Evolutionary conservation across 2,113 vertebrate species (phyloP).

Genomic region (Poecilia latipinna): DNA sequence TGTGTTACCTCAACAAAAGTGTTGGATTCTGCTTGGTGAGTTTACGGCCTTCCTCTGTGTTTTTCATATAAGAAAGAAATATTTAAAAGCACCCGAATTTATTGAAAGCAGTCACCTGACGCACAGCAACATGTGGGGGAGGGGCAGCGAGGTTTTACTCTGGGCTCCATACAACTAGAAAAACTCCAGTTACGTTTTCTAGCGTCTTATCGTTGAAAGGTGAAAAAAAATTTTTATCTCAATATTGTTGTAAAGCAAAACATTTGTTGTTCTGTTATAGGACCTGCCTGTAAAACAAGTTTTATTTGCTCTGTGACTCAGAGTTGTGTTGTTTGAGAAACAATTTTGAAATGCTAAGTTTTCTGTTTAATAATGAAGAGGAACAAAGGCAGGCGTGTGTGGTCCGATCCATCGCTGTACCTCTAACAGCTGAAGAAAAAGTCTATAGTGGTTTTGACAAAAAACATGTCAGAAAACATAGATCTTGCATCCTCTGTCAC

Average conservation of each 20-base stretch:
- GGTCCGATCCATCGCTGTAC: not conserved
- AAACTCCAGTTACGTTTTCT: too few species aligned
- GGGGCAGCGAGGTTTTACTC: too few species aligned
- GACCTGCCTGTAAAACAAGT: not conserved
- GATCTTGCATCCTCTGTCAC: not conserved
- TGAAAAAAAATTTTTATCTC: not conserved
- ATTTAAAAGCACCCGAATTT: too few species aligned
- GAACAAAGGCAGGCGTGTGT: not conserved
- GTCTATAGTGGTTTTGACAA: not conserved
- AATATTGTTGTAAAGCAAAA: not conserved
- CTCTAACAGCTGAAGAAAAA: not conserved
- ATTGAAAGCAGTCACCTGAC: too few species aligned
- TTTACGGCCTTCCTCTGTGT: too few species aligned
- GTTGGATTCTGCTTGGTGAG: too few species aligned
- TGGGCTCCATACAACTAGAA: too few species aligned
- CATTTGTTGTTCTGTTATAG: not conserved
- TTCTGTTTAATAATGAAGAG: not conserved
- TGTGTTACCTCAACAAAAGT: too few species aligned
- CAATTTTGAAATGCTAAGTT: not conserved
- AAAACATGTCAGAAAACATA: not conserved
- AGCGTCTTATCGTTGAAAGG: too few species aligned
- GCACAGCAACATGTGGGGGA: too few species aligned
- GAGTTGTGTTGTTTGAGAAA: not conserved
- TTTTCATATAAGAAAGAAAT: too few species aligned
- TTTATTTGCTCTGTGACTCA: not conserved